Percentiles rank a stretch among this genome's conserved stretches.
These are phyloP conservation scores for Leptonema lineaticorne DNA, from an alignment of 1,140 invertebrate species.

Conservation along the genomic window DNA sequence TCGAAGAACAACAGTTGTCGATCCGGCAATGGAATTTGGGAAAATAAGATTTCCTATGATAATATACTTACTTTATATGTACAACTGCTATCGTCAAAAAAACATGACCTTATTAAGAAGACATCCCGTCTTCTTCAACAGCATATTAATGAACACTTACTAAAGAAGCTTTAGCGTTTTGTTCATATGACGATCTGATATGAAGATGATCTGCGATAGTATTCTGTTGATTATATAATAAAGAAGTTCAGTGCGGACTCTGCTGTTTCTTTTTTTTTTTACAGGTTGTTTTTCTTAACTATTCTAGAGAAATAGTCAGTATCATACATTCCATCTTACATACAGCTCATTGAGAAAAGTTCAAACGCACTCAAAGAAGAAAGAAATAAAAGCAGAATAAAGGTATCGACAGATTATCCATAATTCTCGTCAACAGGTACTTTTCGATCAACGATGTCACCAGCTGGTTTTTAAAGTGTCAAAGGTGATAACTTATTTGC, in stretches of 20 bases:
- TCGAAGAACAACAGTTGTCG: not conserved
- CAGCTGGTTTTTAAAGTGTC: too few relatives aligned
- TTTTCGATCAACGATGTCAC: too few relatives aligned
- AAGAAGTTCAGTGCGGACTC: conserved; percentile 29
- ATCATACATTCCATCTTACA: not conserved
- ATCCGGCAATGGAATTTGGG: conserved; percentile 11
- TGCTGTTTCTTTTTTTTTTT: conserved; percentile 8
- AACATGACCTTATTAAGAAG: conserved; percentile 29
- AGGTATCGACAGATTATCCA: conserved; percentile 1
- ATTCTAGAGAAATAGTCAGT: not conserved
- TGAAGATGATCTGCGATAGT: conserved; percentile 31
- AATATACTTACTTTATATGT: conserved; percentile 23
- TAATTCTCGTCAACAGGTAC: too few relatives aligned
- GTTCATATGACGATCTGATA: conserved; percentile 27
- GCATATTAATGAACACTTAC: conserved; percentile 25
- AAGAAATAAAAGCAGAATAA: not conserved
- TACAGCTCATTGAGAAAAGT: not conserved
- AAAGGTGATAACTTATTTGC: too few relatives aligned
- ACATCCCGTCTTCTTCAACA: conserved; percentile 22
- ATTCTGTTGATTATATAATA: conserved; percentile 29
- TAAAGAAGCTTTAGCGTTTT: conserved; percentile 21
- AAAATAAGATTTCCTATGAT: conserved; percentile 20
- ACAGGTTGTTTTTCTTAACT: not conserved
- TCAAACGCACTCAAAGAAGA: not conserved
- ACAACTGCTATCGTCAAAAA: conserved; percentile 22